Base-by-base conservation (phyloP, 2,888 invertebrate species). In the Catocala sponsa region DNA sequence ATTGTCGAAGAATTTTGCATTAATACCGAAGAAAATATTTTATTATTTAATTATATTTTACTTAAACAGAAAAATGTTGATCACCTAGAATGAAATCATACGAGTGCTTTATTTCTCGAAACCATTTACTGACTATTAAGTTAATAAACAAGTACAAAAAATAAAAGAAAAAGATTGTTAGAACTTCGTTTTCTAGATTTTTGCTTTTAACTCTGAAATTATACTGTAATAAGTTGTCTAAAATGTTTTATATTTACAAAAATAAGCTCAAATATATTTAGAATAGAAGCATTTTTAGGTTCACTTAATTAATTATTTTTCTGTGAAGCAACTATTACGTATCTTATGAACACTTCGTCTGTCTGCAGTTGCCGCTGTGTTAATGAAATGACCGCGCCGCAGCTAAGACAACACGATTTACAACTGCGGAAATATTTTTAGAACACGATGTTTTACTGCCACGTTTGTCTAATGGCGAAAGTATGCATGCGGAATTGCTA, bases 331-430 rank as follows among this genome's bases (percentile, higher is more conserved):
- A 76, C 63, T 78, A 67, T 68, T 74, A 76, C 69, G 73, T 81
- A 64, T 74, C 78, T 76, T 80, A 79, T 73, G 72, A 71, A 65
- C 67, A 68, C 68, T 65, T 50, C 68, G 53, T 68, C 69, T 25
- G 68, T 70, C 68, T 70, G 63, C 68, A 68, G 70, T 68, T 68
- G 60, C 82, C 79, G 79, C 77, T 72, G 80, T 74, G 81, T 81
- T 88, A 88, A 89, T 88, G 81, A 85, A 87, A 88, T 89, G 86
- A 88, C 72, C 81, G 78, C 73, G 74, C 76, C 79, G 70, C 70
- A 71, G 81, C 80, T 79, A 83, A 86, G 84, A 86, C 83, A 86
- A 84, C 80, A 78, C 78, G 81, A 83, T 85, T 83, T 82, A 79
- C 78, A 76, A 78, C 65, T 59, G 63, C 50, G 56, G 62, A 70